A percentile compares a stretch with the other conserved stretches of the same genome.
Evolutionary conservation across 1,140 invertebrate species (phyloP).

Genomic region (Panulirus ornatus): DNA sequence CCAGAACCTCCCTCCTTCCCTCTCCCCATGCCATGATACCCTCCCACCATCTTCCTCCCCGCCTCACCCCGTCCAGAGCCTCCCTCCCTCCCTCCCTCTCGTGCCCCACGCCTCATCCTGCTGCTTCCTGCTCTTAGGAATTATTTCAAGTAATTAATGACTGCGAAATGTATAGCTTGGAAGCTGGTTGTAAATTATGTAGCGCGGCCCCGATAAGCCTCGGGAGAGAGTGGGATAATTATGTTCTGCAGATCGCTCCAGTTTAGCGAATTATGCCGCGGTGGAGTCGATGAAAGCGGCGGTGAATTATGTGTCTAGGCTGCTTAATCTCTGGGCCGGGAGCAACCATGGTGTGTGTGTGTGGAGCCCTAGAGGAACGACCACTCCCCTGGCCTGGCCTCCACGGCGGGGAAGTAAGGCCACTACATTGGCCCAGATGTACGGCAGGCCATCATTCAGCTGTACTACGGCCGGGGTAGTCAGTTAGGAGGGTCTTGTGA

Average conservation of each 20-base stretch:
- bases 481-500: too few species aligned
- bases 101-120: not conserved
- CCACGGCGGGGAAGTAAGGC: too few species aligned
- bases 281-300: not conserved
- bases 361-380: too few species aligned
- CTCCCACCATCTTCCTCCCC: not conserved
- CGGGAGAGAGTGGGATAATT: not conserved
- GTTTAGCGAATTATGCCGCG: not conserved
- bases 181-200: not conserved
- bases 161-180: constrained; percentile 17
- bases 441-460: too few species aligned
- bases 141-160: constrained; percentile 34
- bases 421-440: too few species aligned
- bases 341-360: too few species aligned
- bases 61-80: not conserved
- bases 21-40: not conserved
- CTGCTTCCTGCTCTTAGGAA: constrained; percentile 22
- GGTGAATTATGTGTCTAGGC: not conserved
- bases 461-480: too few species aligned
- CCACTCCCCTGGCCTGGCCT: too few species aligned
- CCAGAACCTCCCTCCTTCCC: too few species aligned
- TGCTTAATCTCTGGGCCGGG: too few species aligned
- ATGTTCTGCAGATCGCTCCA: not conserved
- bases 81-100: not conserved
- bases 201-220: not conserved